Conservation (phyloP, 2,797 vertebrate species). For the Eulemur mongoz region DNA sequence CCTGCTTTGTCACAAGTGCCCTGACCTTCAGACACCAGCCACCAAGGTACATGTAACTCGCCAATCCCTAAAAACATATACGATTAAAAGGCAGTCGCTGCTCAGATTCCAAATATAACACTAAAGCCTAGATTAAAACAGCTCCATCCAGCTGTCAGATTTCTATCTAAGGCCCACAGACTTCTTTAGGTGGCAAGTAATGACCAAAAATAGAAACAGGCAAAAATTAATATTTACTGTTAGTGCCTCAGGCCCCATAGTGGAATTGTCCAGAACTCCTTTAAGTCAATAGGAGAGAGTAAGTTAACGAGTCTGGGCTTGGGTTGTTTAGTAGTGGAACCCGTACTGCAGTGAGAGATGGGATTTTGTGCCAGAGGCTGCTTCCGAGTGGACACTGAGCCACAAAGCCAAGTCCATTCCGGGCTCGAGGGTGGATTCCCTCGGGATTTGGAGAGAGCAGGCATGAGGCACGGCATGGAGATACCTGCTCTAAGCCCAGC, state of each 20-base stretch:
- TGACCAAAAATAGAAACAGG: not conserved
- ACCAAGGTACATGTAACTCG: not conserved
- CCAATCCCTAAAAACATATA: not conserved
- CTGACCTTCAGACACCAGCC: not conserved
- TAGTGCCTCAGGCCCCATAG: not conserved
- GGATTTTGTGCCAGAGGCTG: not conserved
- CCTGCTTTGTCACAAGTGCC: not conserved
- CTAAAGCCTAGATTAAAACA: not conserved
- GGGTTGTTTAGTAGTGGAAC: not conserved
- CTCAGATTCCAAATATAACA: not conserved
- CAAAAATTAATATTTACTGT: not conserved
- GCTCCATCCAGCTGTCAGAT: not conserved
- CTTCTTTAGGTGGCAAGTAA: not conserved
- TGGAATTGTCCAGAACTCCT: not conserved
- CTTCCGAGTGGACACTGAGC: not conserved
- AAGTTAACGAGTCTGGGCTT: not conserved
- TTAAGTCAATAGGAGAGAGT: not conserved
- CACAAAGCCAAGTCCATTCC: not conserved
- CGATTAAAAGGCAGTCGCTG: not conserved
- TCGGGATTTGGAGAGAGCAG: not conserved
- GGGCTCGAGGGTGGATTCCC: not conserved
- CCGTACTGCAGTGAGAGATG: too few relatives aligned
- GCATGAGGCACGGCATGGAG: not conserved
- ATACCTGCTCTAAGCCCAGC: fast-evolving
- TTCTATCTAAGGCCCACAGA: not conserved